Percentiles rank a stretch among this genome's conserved stretches.
Evolutionary conservation across 2,888 invertebrate species (phyloP).

Genomic region (Cerastis leucographa): DNA sequence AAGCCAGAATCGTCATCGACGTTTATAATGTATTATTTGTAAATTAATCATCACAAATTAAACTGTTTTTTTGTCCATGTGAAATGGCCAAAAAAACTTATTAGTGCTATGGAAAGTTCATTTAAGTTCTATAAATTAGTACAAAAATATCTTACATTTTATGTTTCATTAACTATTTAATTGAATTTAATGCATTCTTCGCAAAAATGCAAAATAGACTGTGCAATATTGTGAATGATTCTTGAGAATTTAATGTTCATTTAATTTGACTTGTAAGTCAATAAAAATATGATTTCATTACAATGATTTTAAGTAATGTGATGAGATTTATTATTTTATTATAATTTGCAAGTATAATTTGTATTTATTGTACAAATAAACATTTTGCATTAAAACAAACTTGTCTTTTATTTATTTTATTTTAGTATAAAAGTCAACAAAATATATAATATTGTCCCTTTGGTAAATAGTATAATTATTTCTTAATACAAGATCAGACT

Average conservation of each 20-base stretch:
- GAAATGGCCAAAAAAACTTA: constrained; percentile 72
- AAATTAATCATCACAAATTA: constrained; percentile 77
- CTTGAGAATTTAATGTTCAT: constrained; percentile 69
- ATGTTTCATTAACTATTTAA: constrained; percentile 67
- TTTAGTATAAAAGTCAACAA: constrained; percentile 33
- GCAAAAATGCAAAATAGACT: constrained; percentile 73
- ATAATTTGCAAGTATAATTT: constrained; percentile 89
- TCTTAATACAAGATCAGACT: constrained; percentile 32
- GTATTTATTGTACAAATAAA: constrained; percentile 91
- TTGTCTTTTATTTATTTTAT: constrained; percentile 70
- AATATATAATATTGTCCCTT: constrained; percentile 31
- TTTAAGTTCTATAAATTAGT: constrained; percentile 85
- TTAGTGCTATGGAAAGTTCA: constrained; percentile 71
- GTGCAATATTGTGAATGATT: constrained; percentile 82
- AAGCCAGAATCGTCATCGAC: constrained; percentile 53
- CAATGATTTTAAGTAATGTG: constrained; percentile 82
- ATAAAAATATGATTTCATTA: constrained; percentile 77
- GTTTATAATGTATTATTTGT: constrained; percentile 62
- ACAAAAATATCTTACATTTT: constrained; percentile 80
- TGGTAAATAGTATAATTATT: constrained; percentile 21
- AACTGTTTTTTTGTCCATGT: constrained; percentile 64
- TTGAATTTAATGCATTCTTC: constrained; percentile 68
- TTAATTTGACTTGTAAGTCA: constrained; percentile 71
- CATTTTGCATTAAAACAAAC: constrained; percentile 84
- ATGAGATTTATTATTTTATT: constrained; percentile 88